Percentiles rank a stretch among this genome's conserved stretches.
phyloP scores from a whole-genome alignment of 2,113 vertebrate species.

The Hystrix brachyura region DNA sequence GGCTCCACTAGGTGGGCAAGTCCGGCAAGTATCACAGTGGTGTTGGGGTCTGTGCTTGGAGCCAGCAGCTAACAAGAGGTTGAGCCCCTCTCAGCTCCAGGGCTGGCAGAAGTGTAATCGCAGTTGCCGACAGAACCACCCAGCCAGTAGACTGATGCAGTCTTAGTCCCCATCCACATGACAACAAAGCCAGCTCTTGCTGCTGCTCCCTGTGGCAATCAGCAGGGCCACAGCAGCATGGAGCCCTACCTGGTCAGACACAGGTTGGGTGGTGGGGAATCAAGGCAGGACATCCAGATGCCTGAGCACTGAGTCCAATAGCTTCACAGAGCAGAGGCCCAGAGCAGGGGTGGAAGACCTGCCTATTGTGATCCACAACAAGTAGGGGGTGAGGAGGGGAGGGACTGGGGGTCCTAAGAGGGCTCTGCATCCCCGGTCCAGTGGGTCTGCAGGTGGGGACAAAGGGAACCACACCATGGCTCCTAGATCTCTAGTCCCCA shows the following conservation, averaged over 20 bases:
- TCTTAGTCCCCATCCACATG: background rate
- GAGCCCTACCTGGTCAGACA: background rate
- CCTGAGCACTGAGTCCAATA: background rate
- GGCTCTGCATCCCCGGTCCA: background rate
- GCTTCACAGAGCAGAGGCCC: background rate
- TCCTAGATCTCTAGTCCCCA: background rate
- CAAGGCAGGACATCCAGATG: no score
- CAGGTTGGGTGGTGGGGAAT: no score
- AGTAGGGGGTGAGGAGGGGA: background rate
- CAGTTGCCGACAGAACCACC: rapidly evolving
- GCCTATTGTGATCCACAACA: background rate
- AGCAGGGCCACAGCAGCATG: background rate
- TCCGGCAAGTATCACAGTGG: background rate
- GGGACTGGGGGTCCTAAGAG: background rate
- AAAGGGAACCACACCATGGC: background rate
- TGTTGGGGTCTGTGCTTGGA: background rate
- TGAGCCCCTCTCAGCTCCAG: background rate
- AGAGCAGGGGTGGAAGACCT: rapidly evolving
- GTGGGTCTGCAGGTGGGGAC: background rate
- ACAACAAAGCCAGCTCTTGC: background rate
- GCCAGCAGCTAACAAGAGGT: background rate
- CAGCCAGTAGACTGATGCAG: background rate
- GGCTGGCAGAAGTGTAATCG: rapidly evolving
- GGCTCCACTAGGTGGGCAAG: background rate
- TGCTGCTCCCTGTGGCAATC: no score